phyloP scores from a whole-genome alignment of 2,113 vertebrate species.

The Psephotus haematonotus region DNA sequence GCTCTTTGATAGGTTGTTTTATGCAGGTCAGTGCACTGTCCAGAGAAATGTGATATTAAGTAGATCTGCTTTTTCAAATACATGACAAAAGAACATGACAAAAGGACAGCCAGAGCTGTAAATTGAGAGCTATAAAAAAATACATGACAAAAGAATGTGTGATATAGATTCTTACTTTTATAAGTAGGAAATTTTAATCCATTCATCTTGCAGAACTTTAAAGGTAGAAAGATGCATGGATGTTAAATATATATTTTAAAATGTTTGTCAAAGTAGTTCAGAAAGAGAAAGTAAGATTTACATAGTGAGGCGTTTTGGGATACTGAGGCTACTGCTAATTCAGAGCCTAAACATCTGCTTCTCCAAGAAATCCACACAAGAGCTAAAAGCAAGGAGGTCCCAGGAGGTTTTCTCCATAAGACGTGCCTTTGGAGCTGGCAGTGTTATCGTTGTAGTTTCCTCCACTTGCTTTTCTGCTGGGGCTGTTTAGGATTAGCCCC shows the following conservation, averaged over 20 bases:
- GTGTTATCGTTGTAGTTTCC: not conserved
- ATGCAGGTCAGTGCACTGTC: not conserved
- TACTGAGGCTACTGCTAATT: not conserved
- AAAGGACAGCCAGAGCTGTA: too few species aligned
- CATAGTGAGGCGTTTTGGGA: not conserved
- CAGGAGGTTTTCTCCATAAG: not conserved
- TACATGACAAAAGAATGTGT: not conserved
- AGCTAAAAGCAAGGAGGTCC: not conserved
- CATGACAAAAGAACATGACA: not conserved
- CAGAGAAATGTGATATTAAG: not conserved
- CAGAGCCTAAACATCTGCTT: not conserved
- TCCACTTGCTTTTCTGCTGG: not conserved
- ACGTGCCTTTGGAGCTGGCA: not conserved
- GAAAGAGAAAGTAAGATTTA: not conserved
- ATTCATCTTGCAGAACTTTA: not conserved
- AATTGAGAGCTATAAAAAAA: not conserved
- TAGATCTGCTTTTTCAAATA: not conserved
- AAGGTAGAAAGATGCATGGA: not conserved
- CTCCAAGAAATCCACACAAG: not conserved
- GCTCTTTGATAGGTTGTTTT: not conserved
- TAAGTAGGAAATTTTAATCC: not conserved
- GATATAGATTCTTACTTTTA: not conserved
- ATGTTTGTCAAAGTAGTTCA: not conserved
- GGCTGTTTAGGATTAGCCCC: not conserved
- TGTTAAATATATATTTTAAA: not conserved